These are phyloP conservation scores for Palythoa heliodiscus DNA, from an alignment of 92 coral and sea anemone species.

Conservation along the genomic window DNA sequence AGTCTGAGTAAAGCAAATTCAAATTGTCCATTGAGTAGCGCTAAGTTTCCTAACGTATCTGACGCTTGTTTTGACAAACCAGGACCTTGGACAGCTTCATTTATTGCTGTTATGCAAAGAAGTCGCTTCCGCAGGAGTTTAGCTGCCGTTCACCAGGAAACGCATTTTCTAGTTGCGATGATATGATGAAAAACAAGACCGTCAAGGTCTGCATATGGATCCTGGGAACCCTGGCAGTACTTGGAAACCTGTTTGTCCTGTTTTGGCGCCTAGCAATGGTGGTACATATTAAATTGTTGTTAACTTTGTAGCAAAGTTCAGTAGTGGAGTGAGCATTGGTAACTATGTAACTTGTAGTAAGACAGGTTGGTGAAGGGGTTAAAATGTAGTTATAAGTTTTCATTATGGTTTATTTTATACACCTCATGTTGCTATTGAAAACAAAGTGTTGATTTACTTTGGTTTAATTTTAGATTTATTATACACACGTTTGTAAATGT, in stretches of 20 bases:
- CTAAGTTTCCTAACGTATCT: background rate
- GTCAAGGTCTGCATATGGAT: conserved; percentile 33
- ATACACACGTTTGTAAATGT: too few relatives aligned
- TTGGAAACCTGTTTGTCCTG: conserved; percentile 30
- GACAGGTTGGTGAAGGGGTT: too few relatives aligned
- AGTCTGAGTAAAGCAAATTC: too few relatives aligned
- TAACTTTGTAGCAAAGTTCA: too few relatives aligned
- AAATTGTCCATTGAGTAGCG: background rate
- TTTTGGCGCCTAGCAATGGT: conserved; percentile 3
- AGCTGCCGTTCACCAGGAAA: conserved; percentile 24
- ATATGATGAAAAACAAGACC: conserved; percentile 10
- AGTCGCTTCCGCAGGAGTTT: background rate
- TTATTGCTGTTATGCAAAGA: conserved; percentile 43
- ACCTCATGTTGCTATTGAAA: too few relatives aligned
- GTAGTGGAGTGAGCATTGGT: too few relatives aligned
- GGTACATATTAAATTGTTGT: background rate
- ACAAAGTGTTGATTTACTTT: too few relatives aligned
- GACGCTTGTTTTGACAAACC: background rate
- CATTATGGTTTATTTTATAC: too few relatives aligned
- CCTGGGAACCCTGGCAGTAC: conserved; percentile 12
- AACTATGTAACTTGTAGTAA: too few relatives aligned
- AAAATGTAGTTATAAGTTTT: too few relatives aligned
- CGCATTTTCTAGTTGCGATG: conserved; percentile 42
- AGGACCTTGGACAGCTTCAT: conserved; percentile 34
- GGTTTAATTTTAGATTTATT: too few relatives aligned